Base-by-base conservation (phyloP, 2,113 vertebrate species). In the Perca fluviatilis region DNA sequence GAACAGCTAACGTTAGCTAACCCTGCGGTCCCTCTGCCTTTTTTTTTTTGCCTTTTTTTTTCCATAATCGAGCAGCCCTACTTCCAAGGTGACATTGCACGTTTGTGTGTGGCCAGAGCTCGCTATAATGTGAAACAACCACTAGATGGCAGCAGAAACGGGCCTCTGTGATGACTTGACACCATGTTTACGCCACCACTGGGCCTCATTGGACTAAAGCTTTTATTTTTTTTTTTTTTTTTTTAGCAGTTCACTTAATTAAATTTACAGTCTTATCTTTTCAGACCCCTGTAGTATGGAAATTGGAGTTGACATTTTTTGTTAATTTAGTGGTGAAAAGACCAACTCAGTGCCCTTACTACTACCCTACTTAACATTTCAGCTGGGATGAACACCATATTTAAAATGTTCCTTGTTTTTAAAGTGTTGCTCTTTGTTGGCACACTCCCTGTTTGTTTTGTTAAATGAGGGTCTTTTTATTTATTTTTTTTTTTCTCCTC, bases 141-240 rank as follows among this genome's bases (percentile, higher is more conserved):
- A 85, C 78, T 72, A 81, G 87, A 74, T 86, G 89, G 88, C 84
- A 84, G 57, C 76, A 92, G 4, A 76, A 58, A 43, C 43, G 8
- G 9, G 1, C 10, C 47, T 62, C 6, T 51, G 66, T 51, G 66
- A n/a, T 63, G n/a, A 62, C 16, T n/a, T 51, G 25, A 64, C 21
- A 12, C 15, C 23, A 15, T 76, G 63, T 15, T 60, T 51, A 70
- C 11, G 3, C 50, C 14, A 50, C 19, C 14, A 5, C 33, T 50
- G 33, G 46, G 23, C 40, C 13, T 53, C n/a, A 21, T 3, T 15
- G 19, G 64, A 61, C 43, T 12, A 23, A 49, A n/a, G 36, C 18
- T 21, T 23, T 25, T 43, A 1, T 10, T 25, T 9, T 9, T 50
- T 43, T 15, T 21, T 23, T 25, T 43, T 1, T 10, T 25, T 9